These are phyloP conservation scores for Hiodon alosoides DNA, from an alignment of 2,113 vertebrate species.

Conservation along the genomic window DNA sequence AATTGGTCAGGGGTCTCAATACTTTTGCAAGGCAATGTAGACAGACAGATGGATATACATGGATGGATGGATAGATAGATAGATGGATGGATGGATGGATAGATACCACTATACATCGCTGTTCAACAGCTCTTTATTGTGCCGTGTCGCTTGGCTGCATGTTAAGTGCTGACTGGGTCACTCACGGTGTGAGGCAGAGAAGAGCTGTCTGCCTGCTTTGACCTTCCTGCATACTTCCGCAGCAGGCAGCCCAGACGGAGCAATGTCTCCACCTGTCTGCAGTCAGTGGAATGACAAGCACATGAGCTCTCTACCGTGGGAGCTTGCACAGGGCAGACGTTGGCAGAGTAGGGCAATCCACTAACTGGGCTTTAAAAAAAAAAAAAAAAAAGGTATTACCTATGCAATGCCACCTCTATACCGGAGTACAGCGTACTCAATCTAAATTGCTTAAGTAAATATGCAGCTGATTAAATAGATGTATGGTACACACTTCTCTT, in stretches of 20 bases:
- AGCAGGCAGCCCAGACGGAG: too few species aligned
- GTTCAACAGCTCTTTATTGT: slow-evolving; percentile 45
- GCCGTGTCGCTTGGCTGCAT: slow-evolving; percentile 56
- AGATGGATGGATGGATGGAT: neutral
- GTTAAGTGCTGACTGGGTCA: slow-evolving; percentile 66
- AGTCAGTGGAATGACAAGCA: slow-evolving; percentile 24
- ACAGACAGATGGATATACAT: slow-evolving; percentile 3
- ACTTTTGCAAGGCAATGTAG: neutral
- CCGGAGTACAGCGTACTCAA: too few species aligned
- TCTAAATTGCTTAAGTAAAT: too few species aligned
- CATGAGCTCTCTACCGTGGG: too few species aligned
- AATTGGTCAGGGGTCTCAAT: too few species aligned
- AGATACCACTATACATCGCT: slow-evolving; percentile 26
- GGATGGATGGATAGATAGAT: slow-evolving; percentile 6
- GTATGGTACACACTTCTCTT: too few species aligned
- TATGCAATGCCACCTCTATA: too few species aligned
- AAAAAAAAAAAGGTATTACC: too few species aligned
- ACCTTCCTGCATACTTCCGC: slow-evolving; percentile 46
- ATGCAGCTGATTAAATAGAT: too few species aligned
- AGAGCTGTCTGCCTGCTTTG: slow-evolving; percentile 53
- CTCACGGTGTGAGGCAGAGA: slow-evolving; percentile 55
- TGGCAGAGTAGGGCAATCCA: too few species aligned
- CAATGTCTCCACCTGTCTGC: slow-evolving; percentile 39
- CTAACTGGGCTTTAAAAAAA: too few species aligned
- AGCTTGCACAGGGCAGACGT: too few species aligned